Evolutionary conservation across 1,140 invertebrate genomes (phyloP).

Genomic region (Mycetomoellerius zeteki): DNA sequence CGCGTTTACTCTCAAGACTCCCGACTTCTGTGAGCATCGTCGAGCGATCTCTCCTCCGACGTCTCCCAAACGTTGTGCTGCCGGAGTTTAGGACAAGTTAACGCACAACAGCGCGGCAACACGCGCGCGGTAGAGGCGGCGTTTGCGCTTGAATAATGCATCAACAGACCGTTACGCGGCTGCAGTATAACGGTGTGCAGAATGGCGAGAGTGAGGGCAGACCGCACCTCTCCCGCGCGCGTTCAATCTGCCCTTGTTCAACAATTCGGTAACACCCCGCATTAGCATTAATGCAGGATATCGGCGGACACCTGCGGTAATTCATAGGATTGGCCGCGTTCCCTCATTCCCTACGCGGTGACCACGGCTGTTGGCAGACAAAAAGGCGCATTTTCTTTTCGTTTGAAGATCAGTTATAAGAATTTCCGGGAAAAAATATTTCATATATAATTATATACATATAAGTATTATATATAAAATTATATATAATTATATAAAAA

Average conservation of each 20-base stretch:
- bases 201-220: constrained; percentile 26
- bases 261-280: constrained; percentile 84
- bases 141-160: constrained; percentile 85
- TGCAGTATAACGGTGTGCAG: constrained; percentile 75
- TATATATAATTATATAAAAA: too few relatives aligned
- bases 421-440: too few relatives aligned
- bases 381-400: constrained; percentile 27
- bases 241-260: constrained; percentile 84
- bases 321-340: constrained; percentile 80
- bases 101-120: constrained; percentile 80
- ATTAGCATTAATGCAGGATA: constrained; percentile 85
- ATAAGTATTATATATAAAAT: too few relatives aligned
- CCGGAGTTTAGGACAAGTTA: constrained; percentile 84
- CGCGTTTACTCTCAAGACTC: constrained; percentile 30
- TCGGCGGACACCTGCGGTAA: constrained; percentile 83
- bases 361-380: background rate
- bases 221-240: constrained; percentile 50
- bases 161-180: constrained; percentile 79
- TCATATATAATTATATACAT: too few relatives aligned
- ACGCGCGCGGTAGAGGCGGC: constrained; percentile 79
- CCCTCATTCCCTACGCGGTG: background rate
- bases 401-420: background rate
- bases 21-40: constrained; percentile 32
- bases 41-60: constrained; percentile 26
- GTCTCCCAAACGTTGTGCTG: constrained; percentile 59